Base-by-base conservation (phyloP, 2,888 invertebrate species). In the Leptogaster cylindrica region DNA sequence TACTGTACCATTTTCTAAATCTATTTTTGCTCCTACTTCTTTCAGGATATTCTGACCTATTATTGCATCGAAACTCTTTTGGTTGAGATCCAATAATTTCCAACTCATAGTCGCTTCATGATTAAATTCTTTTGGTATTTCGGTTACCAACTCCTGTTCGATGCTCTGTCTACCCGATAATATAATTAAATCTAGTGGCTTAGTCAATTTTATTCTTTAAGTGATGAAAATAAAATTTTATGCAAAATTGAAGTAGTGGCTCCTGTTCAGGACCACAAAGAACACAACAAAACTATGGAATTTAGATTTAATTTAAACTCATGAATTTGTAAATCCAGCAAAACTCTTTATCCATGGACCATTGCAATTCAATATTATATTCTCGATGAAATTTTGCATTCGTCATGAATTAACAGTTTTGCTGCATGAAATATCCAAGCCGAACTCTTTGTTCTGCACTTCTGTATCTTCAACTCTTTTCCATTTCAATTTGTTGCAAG, bases 31-130 rank as follows among this genome's bases (percentile, higher is more conserved):
- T 28, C 31, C 52, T 52, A 52, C 10, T n/a, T 27, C 2, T 52
- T 31, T 52, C n/a, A 52, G 27, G 3, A 52, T 52, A 31, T 52
- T 50, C n/a, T 50, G 23, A 8, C 50, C 52, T 14, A 52, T 6
- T 10, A 51, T 25, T n/a, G 51, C 27, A 7, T 51, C 12, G 12
- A 51, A 51, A 7, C 12, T 20, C 12, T 3, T 51, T 3, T 51
- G 23, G 10, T 25, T 20, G 6, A 51, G 23, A n/a, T 51, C 18
- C 25, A 20, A 23, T 50, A 44, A 8, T 44, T 44, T 44, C 44
- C 44, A 44, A 8, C 14, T 44, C 44, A 44, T 44, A 14, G 44
- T 44, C n/a, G 14, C 44, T n/a, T n/a, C n/a, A 14, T 48, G 7
- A 18, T 48, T 48, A 23, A 48, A 48, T 23, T 50, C n/a, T 31